Evolutionary conservation across 2,888 invertebrate species (phyloP).

Genomic region (Drosophila kokeensis): DNA sequence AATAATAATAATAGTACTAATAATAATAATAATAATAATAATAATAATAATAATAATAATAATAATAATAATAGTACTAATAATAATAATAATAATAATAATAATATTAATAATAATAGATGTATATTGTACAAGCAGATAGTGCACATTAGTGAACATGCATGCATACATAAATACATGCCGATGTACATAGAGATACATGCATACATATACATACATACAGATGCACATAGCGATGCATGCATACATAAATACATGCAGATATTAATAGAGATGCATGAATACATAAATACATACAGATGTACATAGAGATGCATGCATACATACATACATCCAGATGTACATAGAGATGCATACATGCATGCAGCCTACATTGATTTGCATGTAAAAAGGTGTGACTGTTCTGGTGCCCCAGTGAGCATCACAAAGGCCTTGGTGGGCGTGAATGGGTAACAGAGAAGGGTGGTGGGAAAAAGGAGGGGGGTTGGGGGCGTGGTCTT

Average conservation of each 20-base stretch:
- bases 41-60: slow-evolving; percentile 22
- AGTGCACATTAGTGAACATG: too few relatives aligned
- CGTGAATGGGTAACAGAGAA: not conserved
- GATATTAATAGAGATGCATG: slow-evolving; percentile 1
- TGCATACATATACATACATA: too few relatives aligned
- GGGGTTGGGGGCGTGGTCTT: not conserved
- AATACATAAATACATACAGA: slow-evolving; percentile 15
- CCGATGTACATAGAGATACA: too few relatives aligned
- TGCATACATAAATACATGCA: too few relatives aligned
- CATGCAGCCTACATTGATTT: slow-evolving; percentile 46
- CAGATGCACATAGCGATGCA: too few relatives aligned
- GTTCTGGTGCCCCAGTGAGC: slow-evolving; percentile 34
- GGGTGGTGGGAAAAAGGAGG: not conserved
- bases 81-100: slow-evolving; percentile 17
- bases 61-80: slow-evolving; percentile 18
- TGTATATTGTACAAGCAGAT: too few relatives aligned
- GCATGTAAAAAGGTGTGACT: slow-evolving; percentile 44
- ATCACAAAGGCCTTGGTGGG: not conserved
- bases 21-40: slow-evolving; percentile 13
- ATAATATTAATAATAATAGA: slow-evolving; percentile 17
- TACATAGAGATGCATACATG: slow-evolving; percentile 4
- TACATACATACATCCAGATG: slow-evolving; percentile 5
- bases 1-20: not conserved
- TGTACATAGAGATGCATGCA: not conserved
- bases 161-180: too few relatives aligned